phyloP scores from a whole-genome alignment of 2,888 invertebrate genomes.

The Lissonota sp. region DNA sequence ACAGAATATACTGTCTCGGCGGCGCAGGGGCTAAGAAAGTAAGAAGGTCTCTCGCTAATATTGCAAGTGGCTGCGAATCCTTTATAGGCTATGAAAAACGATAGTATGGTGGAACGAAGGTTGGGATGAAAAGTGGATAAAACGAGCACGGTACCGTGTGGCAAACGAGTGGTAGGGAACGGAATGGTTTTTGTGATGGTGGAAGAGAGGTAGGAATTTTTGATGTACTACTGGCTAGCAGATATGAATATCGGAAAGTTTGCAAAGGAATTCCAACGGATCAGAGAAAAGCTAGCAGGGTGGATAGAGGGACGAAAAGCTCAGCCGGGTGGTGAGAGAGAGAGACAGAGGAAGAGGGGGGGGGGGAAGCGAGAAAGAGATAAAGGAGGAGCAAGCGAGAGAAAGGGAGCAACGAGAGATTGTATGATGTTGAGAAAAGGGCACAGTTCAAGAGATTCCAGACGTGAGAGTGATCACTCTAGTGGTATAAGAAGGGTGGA shows the following conservation, averaged over 20 bases:
- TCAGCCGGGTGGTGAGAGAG: background rate
- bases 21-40: too few relatives aligned
- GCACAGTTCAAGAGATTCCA: constrained; percentile 34
- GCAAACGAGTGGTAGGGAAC: constrained; percentile 1
- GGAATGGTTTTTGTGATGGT: constrained; percentile 27
- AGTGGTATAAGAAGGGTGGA: background rate
- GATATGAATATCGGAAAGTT: constrained; percentile 83
- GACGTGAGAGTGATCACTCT: constrained; percentile 8
- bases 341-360: constrained; percentile 33
- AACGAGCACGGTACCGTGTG: constrained; percentile 10
- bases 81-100: constrained; percentile 77
- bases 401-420: constrained; percentile 6
- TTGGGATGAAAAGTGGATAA: constrained; percentile 34
- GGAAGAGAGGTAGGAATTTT: constrained; percentile 81
- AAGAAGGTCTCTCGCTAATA: constrained; percentile 75
- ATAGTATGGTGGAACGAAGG: constrained; percentile 70
- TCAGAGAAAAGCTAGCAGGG: constrained; percentile 67
- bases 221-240: constrained; percentile 79
- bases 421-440: constrained; percentile 18
- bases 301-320: constrained; percentile 48
- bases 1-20: too few relatives aligned
- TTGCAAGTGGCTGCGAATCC: constrained; percentile 82
- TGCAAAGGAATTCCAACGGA: constrained; percentile 81
- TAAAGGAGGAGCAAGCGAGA: too few relatives aligned
- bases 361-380: too few relatives aligned